These are phyloP conservation scores for Oscheius sp. DNA, from an alignment of 2,888 invertebrate species.

Conservation along the genomic window DNA sequence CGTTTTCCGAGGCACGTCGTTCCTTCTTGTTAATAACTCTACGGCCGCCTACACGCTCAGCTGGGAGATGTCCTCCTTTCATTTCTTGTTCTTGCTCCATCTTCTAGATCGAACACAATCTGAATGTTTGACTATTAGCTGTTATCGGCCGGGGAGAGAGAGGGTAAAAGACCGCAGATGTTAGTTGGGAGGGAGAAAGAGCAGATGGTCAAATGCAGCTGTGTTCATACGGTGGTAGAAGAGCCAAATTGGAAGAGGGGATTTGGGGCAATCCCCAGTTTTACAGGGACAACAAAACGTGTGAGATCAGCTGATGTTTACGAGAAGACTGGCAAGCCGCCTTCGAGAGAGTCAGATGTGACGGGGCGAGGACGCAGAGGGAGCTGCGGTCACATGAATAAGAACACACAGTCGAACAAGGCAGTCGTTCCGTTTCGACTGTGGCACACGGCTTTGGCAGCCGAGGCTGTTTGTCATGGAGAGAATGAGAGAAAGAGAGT, in stretches of 20 bases:
- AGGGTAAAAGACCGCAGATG: not conserved
- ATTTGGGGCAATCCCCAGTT: not conserved
- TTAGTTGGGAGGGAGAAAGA: not conserved
- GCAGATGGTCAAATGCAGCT: constrained; percentile 12
- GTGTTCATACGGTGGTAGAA: too few species aligned
- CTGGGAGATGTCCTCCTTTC: constrained; percentile 58
- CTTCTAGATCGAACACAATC: constrained; percentile 12
- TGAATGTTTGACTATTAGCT: constrained; percentile 3
- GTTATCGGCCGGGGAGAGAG: not conserved
- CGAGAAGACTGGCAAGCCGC: not conserved
- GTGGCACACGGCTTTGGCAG: constrained; percentile 1
- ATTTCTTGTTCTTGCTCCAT: constrained; percentile 39
- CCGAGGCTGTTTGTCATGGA: not conserved
- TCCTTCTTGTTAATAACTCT: constrained; percentile 52
- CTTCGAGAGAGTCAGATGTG: not conserved
- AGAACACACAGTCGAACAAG: constrained; percentile 22
- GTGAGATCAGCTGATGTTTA: constrained; percentile 33
- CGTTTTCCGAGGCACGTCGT: constrained; percentile 47
- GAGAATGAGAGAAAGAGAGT: not conserved
- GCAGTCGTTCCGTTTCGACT: constrained; percentile 14
- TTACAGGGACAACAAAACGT: not conserved
- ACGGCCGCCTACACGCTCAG: constrained; percentile 54
- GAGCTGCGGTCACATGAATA: constrained; percentile 22
- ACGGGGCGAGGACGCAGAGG: constrained; percentile 13
- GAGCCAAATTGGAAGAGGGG: not conserved